Evolutionary conservation across 2,888 invertebrate species (phyloP).

Genomic region (Lysandra coridon): DNA sequence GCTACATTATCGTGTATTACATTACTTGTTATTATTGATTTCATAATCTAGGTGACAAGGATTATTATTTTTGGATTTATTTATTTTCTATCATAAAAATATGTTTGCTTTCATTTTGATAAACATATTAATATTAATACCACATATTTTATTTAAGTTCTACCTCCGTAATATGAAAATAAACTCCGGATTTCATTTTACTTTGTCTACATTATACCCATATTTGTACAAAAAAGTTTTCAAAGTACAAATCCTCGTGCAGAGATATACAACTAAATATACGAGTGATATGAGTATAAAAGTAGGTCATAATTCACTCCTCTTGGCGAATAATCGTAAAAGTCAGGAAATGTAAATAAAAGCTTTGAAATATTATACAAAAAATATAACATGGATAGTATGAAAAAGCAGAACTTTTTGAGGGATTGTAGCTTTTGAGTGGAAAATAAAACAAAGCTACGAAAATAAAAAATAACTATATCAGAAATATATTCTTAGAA

Average conservation of each 20-base stretch:
- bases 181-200: neutral
- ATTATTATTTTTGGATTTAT: too few relatives aligned
- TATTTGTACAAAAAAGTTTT: conserved; percentile 6
- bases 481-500: neutral
- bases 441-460: neutral
- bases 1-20: too few relatives aligned
- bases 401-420: neutral
- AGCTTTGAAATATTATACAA: neutral
- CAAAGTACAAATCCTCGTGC: neutral
- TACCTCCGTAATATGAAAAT: neutral
- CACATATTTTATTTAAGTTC: neutral
- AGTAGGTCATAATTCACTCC: conserved; percentile 16
- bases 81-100: too few relatives aligned
- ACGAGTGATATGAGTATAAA: neutral
- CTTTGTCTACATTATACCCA: neutral
- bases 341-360: neutral
- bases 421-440: neutral
- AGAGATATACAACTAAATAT: conserved; percentile 13
- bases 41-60: too few relatives aligned
- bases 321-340: conserved; percentile 11
- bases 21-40: too few relatives aligned
- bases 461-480: neutral
- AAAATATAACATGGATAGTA: neutral
- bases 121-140: too few relatives aligned
- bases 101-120: too few relatives aligned